Base-by-base conservation (phyloP, 2,888 invertebrate species). In the Apamea anceps region DNA sequence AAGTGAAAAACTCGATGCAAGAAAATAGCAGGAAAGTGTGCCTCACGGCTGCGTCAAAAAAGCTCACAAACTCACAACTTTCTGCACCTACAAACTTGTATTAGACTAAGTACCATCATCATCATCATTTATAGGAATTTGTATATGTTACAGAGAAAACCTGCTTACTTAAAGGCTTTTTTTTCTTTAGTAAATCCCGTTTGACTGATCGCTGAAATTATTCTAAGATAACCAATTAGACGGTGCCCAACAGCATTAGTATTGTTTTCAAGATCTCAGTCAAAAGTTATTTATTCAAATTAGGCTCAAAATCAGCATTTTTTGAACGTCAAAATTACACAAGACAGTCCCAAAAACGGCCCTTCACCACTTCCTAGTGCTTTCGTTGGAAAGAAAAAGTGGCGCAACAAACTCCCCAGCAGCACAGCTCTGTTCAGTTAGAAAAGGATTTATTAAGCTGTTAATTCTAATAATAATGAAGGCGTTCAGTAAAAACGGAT, bases 101-200 rank as follows among this genome's bases (percentile, higher is more conserved):
- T 60, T 57, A 42, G 28, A 25, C 60, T 51, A 42, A 62, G 10
- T 0, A 1, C 25, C 45, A 51, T 21, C 54, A 65, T n/a, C 6
- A 71, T 60, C 54, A 82, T 54, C 21, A n/a, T 63, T 12, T 12
- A 60, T 57, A 60, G 57, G 57, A n/a, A 4, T 60, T 37, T 45
- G 2, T 76, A 6, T n/a, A 18, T n/a, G 6, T 75, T 25, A 25
- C 2, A 25, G 28, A 32, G 42, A 28, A 75, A 74, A 18, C 15
- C 25, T 1, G 15, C 0, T 32, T 45, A 13, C 0, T 12, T 6
- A 15, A 73, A 73, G 4, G 28, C 5, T 7, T 25, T 28, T 28
- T 32, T 45, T 32, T 45, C 45, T 32, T 8, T 21, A 21, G 2
- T n/a, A 21, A 60, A 15, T 15, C 21, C 10, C 21, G 45, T 2